Conservation (phyloP, 2,113 vertebrate species). For the Phrynocephalus versicolor region DNA sequence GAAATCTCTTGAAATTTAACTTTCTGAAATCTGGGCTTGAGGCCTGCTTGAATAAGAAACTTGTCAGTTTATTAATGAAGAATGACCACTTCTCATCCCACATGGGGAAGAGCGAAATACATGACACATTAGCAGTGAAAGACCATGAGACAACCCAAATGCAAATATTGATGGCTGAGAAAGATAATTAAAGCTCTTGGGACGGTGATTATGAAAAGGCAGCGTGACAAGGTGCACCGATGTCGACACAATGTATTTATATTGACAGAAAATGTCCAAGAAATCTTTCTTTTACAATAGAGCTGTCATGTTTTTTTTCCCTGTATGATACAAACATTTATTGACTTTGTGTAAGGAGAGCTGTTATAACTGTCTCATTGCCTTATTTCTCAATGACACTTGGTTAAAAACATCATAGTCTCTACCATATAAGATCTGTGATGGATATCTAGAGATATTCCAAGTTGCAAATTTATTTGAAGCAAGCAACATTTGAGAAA, state of each 20-base stretch:
- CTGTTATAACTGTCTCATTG: slow-evolving; percentile 55
- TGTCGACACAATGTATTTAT: slow-evolving; percentile 79
- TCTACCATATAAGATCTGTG: slow-evolving; percentile 33
- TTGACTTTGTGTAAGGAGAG: slow-evolving; percentile 72
- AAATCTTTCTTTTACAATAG: slow-evolving; percentile 71
- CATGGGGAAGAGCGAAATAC: slow-evolving; percentile 66
- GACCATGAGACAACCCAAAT: slow-evolving; percentile 78
- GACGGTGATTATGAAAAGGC: slow-evolving; percentile 81
- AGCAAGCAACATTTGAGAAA: neutral
- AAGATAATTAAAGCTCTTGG: slow-evolving; percentile 85
- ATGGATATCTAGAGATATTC: slow-evolving; percentile 18
- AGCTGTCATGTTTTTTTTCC: slow-evolving; percentile 65
- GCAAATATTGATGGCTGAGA: slow-evolving; percentile 81
- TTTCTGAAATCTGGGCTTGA: slow-evolving; percentile 58
- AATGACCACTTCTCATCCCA: slow-evolving; percentile 80
- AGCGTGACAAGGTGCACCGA: slow-evolving; percentile 73
- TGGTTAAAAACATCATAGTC: slow-evolving; percentile 52
- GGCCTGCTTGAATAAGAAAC: slow-evolving; percentile 54
- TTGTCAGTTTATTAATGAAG: slow-evolving; percentile 83
- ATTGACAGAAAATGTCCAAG: slow-evolving; percentile 77
- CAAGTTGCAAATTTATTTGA: neutral
- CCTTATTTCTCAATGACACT: slow-evolving; percentile 56
- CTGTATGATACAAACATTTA: slow-evolving; percentile 69
- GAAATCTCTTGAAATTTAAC: slow-evolving; percentile 61
- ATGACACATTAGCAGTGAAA: slow-evolving; percentile 77